Evolutionary conservation across 2,888 invertebrate genomes (phyloP).

Genomic region (Cataglyphis livida): DNA sequence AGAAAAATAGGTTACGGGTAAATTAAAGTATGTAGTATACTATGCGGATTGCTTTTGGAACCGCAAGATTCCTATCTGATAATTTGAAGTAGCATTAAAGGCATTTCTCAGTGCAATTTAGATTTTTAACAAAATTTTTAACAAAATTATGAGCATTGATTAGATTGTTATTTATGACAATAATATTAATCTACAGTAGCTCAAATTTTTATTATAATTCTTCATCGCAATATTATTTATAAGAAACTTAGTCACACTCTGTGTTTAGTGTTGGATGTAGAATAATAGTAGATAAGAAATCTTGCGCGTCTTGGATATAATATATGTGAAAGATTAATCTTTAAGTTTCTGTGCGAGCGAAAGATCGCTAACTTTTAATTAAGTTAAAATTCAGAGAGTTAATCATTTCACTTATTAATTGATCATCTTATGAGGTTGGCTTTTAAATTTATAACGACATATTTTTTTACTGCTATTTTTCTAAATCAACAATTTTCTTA

Average conservation of each 20-base stretch:
- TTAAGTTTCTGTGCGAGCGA: not conserved
- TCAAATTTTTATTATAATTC: constrained; percentile 11
- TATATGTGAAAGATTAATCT: not conserved
- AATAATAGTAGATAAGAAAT: not conserved
- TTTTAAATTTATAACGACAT: constrained; percentile 2
- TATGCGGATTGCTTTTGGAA: constrained; percentile 22
- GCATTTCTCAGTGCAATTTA: not conserved
- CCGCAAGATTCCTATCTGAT: constrained; percentile 5
- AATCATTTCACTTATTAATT: constrained; percentile 8
- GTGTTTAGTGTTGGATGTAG: not conserved
- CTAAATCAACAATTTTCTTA: not conserved
- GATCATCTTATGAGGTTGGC: not conserved
- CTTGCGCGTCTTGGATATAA: not conserved
- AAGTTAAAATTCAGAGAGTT: not conserved
- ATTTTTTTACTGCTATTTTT: not conserved
- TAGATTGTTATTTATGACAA: not conserved
- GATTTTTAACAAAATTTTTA: not conserved
- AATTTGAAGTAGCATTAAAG: not conserved
- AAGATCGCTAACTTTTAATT: not conserved
- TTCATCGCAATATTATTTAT: not conserved
- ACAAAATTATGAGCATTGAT: not conserved
- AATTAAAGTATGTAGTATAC: not conserved
- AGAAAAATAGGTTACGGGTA: constrained; percentile 22
- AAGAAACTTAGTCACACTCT: not conserved
- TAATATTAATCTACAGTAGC: not conserved